A percentile compares a stretch with the other conserved stretches of the same genome.
Conservation (phyloP, 2,113 vertebrate genomes). For the Takifugu bimaculatus region DNA sequence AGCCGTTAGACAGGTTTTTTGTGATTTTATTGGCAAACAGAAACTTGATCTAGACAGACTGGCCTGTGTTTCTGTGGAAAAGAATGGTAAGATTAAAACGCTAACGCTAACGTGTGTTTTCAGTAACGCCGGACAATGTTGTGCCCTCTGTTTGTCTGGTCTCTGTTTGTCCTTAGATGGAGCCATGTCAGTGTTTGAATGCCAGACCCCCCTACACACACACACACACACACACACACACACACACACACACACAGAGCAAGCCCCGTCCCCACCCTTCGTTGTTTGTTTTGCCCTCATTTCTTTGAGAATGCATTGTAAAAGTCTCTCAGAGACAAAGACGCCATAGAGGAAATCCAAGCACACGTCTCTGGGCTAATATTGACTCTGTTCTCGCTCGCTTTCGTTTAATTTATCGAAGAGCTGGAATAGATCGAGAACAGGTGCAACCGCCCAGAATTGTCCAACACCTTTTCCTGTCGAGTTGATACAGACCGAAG, state of each 20-base stretch:
- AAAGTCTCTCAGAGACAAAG: conserved; percentile 50
- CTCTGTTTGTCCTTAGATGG: conserved; percentile 53
- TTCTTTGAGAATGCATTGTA: conserved; percentile 61
- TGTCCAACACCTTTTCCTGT: not conserved
- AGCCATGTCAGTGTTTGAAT: conserved; percentile 56
- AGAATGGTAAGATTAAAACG: not conserved
- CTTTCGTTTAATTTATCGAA: conserved; percentile 18
- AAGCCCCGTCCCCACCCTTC: conserved; percentile 51
- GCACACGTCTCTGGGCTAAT: conserved; percentile 51
- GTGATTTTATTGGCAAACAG: conserved; percentile 61
- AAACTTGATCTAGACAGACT: conserved; percentile 15
- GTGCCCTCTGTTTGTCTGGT: conserved; percentile 13
- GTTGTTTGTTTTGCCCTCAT: conserved; percentile 72
- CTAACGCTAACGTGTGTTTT: rapidly evolving
- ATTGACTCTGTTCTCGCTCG: conserved; percentile 45
- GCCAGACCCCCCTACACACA: conserved; percentile 54
- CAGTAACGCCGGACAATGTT: conserved; percentile 14
- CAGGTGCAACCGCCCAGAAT: conserved; percentile 29
- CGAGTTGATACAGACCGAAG: no score
- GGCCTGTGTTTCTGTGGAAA: not conserved
- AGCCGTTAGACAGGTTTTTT: conserved; percentile 56
- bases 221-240: conserved; percentile 34
- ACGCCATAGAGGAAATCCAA: conserved; percentile 55
- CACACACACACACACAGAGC: conserved; percentile 24
- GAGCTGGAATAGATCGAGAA: conserved; percentile 12